Percentiles rank a stretch among this genome's conserved stretches.
Evolutionary conservation across 1,140 invertebrate genomes (phyloP).

Genomic region (Drosophila takahashii): DNA sequence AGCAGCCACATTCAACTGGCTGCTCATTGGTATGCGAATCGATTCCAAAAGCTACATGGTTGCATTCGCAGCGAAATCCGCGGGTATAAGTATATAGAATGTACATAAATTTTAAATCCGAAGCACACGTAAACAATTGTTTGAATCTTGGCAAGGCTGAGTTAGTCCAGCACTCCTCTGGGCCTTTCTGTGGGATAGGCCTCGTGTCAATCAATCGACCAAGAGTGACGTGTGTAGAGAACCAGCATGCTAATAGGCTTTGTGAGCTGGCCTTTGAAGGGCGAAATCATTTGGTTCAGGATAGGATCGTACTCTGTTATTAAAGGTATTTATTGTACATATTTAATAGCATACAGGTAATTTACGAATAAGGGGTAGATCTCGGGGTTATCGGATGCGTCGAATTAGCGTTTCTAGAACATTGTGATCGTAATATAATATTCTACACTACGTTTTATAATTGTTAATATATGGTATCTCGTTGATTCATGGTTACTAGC

Average conservation of each 20-base stretch:
- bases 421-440: slow-evolving; percentile 61
- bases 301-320: slow-evolving; percentile 46
- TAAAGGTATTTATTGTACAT: slow-evolving; percentile 72
- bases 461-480: slow-evolving; percentile 21
- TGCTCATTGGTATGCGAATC: no score
- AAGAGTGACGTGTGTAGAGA: background rate
- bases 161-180: no score
- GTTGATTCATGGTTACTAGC: slow-evolving; percentile 20
- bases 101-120: no score
- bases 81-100: no score
- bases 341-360: slow-evolving; percentile 48
- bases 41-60: no score
- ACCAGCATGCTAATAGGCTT: background rate
- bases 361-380: slow-evolving; percentile 25
- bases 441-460: slow-evolving; percentile 67
- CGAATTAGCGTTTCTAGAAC: slow-evolving; percentile 27
- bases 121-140: no score
- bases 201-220: no score
- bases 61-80: no score
- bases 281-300: background rate
- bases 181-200: no score
- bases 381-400: slow-evolving; percentile 19
- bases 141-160: no score
- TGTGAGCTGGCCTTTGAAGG: background rate
- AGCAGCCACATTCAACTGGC: no score